Evolutionary conservation across 2,797 vertebrate genomes (phyloP), one percentile per base, ranked within the genome.

Genomic region (Malacoctenus gilli): DNA sequence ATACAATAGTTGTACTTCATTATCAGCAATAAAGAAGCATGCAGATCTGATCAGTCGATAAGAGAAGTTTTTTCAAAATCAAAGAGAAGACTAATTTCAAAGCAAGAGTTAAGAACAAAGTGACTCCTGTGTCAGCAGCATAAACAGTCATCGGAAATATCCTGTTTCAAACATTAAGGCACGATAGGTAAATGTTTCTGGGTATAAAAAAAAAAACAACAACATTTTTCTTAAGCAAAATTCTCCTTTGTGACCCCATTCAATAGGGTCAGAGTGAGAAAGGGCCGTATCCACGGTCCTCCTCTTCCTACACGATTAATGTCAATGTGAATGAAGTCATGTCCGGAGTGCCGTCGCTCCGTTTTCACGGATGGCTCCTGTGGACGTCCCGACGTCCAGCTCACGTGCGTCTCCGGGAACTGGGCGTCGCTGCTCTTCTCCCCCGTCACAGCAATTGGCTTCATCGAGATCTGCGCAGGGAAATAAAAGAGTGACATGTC

Each of bases 81-180:
- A 19, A 2, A 22, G 4, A 37, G 0, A 14, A 59, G 49, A 37
- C 39, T 15, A 44, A 51, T 18, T 32, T 32, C 48, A 56, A 69
- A 61, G 35, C 22, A 46, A 61, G 51, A 58, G 40, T 14, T 38
- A 55, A 53, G n/a, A 12, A 32, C 37, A 68, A 71, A 77, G 22
- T 38, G 52, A 15, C 39, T 41, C 22, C 49, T 48, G 34, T 68
- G 68, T 64, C 30, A 59, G 28, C 19, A 48, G 41, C 1, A 3
- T 49, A 28, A 21, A 4, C 47, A 54, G 23, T 4, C 1, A 14
- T 7, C 6, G 2, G 2, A 14, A 54, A 49, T n/a, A 28, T 5
- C 31, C 10, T 46, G 15, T 66, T 47, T 44, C 6, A 68, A 70
- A 72, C 58, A 53, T 65, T 28, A 80, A 87, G 84, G 75, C 82